Base-by-base conservation (phyloP, 2,113 vertebrate genomes). In the Thunnus maccoyii region DNA sequence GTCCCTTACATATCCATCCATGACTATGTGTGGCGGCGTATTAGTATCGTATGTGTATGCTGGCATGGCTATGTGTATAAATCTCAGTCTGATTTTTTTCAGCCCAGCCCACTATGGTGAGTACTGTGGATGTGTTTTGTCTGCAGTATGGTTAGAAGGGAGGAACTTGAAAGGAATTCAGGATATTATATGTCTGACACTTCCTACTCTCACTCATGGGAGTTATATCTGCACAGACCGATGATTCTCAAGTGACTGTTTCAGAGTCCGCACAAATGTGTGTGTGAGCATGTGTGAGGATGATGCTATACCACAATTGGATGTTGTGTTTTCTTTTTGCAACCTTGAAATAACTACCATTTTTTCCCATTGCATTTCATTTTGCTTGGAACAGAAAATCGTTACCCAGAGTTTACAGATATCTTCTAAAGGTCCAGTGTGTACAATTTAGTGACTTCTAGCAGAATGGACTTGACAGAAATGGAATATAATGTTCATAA, bases 161-260 rank as follows among this genome's bases (percentile, higher is more conserved):
- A 72, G 36, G 14, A 50, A 68, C 62, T 75, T 67, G 30, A 52
- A 58, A 70, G 51, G 41, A 18, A 82, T 55, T 72, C 66, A 76
- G 47, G 30, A 85, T 63, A 60, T 20, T 52, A 54, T 32, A 12
- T 16, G 72, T 78, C 81, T 85, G 44, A 74, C 86, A 88, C 83
- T 78, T 83, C 86, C 78, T 11, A 25, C 79, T 52, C 69, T 71
- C 65, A 67, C 61, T 70, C 69, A 66, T 56, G 78, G 63, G 54
- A 61, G 27, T 46, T 55, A 55, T 32, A 55, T 74, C 63, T 30
- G 58, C 77, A 61, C 82, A 78, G 56, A 48, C 15, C 47, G 84
- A 57, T 22, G 41, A 70, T 64, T 76, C 69, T 55, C 55, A 48
- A 41, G 58, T 68, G 69, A 72, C 32, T 22, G 48, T 50, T 66